Base-by-base conservation (phyloP, 2,113 vertebrate species). In the Macroglossus sobrinus region DNA sequence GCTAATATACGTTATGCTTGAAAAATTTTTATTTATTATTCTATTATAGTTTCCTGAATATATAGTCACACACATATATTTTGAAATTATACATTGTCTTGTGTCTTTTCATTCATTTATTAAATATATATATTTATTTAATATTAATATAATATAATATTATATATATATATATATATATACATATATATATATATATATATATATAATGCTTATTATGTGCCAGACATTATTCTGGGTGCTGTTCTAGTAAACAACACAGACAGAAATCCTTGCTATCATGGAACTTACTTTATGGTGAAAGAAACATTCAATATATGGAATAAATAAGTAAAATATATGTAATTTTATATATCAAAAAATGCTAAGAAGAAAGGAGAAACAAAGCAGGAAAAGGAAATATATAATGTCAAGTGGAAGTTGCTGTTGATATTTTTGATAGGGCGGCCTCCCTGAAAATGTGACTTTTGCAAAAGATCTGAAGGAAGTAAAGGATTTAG, bases 111-210 rank as follows among this genome's bases (percentile, higher is more conserved):
- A 75, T 91, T 94, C 26, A 88, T 78, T 93, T 94, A 85, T 59
- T 86, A 71, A 97, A 69, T 1, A 57, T 92, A 84, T 94, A 90
- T 95, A 64, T 66, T 93, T 94, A 85, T 59, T 86, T 66, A 97
- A 69, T 1, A 57, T 92, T 79, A 92, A 90, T 95, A 64, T 66
- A 97, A 69, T 1, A 57, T 92, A 84, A 90, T 95, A 64, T 66
- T 92, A 84, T 94, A 90, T 95, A 64, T 66, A 69, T 1, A 57
- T 92, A 84, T 94, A 90, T 95, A 64, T 66, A 69, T 1, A 57
- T 92, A 84, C 93, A 90, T 95, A 64, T 66, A 69, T 1, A 57
- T 92, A 84, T 94, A 90, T 95, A 64, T 66, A 69, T 1, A 57
- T 92, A 84, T 94, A 90, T 95, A 64, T 66, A 95, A 45, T 92